phyloP scores from a whole-genome alignment of 1,140 invertebrate species.

The Drosophila guanche region DNA sequence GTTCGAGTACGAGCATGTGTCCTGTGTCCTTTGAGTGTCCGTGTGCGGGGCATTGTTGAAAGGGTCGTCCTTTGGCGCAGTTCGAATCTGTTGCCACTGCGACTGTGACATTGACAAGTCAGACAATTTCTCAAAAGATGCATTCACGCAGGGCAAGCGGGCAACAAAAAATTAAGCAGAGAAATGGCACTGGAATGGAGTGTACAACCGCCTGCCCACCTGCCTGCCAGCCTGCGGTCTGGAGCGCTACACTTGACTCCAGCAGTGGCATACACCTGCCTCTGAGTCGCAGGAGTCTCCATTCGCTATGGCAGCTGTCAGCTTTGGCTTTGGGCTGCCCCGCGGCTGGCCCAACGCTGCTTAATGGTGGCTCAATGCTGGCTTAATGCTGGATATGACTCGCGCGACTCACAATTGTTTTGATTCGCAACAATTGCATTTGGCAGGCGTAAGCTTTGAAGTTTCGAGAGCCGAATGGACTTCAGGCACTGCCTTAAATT shows the following conservation, averaged over 20 bases:
- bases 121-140: conserved; percentile 63
- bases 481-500: too few species aligned
- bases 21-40: conserved; percentile 8
- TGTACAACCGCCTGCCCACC: neutral
- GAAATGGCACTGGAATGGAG: neutral
- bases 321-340: neutral
- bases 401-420: too few species aligned
- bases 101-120: conserved; percentile 65
- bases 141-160: conserved; percentile 19
- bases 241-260: too few species aligned
- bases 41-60: conserved; percentile 28
- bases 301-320: conserved; percentile 9
- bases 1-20: neutral
- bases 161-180: conserved; percentile 12
- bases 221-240: too few species aligned
- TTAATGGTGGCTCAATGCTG: too few species aligned
- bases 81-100: conserved; percentile 20
- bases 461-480: too few species aligned
- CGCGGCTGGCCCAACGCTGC: too few species aligned
- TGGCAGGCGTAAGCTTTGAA: too few species aligned
- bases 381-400: too few species aligned
- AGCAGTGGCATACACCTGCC: neutral
- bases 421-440: too few species aligned
- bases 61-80: conserved; percentile 17
- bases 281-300: neutral